A percentile compares a stretch with the other conserved stretches of the same genome.
These are phyloP conservation scores for Apotomis betuletana DNA, from an alignment of 2,888 invertebrate genomes.

Conservation along the genomic window DNA sequence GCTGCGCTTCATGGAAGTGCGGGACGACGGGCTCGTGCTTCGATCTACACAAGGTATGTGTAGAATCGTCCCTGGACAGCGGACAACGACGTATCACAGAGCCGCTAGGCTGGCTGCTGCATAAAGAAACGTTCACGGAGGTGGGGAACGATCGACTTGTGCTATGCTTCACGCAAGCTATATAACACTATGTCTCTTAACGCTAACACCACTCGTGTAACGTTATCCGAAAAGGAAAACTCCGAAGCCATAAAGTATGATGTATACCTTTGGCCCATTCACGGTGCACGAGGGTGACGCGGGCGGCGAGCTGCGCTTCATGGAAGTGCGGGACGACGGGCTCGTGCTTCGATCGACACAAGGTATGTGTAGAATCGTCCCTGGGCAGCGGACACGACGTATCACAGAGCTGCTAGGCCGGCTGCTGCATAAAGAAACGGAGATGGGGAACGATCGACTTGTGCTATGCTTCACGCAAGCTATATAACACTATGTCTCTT, in stretches of 20 bases:
- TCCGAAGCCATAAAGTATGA: background rate
- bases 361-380: conserved; percentile 55
- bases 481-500: too few species aligned
- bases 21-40: conserved; percentile 96
- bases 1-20: conserved; percentile 94
- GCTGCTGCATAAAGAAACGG: conserved; percentile 53
- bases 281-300: conserved; percentile 98
- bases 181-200: too few species aligned
- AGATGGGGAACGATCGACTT: conserved; percentile 95
- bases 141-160: conserved; percentile 95
- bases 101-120: background rate
- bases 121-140: conserved; percentile 77
- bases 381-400: too few species aligned
- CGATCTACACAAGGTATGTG: conserved; percentile 84
- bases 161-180: conserved; percentile 70
- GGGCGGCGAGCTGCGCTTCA: conserved; percentile 92
- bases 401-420: background rate
- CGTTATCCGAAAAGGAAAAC: too few species aligned
- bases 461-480: conserved; percentile 81
- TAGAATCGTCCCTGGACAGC: background rate
- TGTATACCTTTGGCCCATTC: conserved; percentile 82
- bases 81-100: too few species aligned
- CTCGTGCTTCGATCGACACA: conserved; percentile 89
- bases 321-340: conserved; percentile 98
- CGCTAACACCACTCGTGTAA: too few species aligned